phyloP scores from a whole-genome alignment of 1,140 invertebrate species.

The Nasonia longicornis region DNA sequence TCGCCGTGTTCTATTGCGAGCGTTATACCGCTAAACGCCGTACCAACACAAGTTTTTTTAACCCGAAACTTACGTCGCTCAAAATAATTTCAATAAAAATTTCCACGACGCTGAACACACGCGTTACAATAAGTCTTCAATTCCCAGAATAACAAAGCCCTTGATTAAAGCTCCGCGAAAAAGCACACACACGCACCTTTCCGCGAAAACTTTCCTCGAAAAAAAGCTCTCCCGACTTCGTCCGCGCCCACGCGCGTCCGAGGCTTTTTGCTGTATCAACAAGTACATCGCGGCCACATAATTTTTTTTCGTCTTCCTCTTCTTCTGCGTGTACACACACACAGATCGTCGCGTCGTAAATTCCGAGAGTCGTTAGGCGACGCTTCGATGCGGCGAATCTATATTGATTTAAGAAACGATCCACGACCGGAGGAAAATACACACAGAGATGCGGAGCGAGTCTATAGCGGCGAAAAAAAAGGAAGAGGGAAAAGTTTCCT shows the following conservation, averaged over 20 bases:
- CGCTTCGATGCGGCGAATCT: background rate
- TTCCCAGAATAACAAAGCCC: background rate
- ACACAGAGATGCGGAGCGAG: background rate
- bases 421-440: background rate
- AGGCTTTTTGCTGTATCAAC: background rate
- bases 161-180: background rate
- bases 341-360: background rate
- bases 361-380: background rate
- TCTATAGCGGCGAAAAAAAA: background rate
- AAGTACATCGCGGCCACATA: background rate
- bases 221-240: background rate
- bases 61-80: no score
- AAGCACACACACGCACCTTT: background rate
- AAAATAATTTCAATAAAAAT: background rate
- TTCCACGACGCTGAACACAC: background rate
- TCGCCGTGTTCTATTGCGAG: no score
- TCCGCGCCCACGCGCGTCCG: background rate
- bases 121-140: background rate
- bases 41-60: no score
- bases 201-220: background rate
- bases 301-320: conserved; percentile 1
- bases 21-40: background rate
- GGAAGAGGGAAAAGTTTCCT: background rate
- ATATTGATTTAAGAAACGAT: conserved; percentile 9
- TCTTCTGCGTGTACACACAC: background rate